Percentiles rank a stretch among this genome's conserved stretches.
These are phyloP conservation scores for Drosophila rubida DNA, from an alignment of 2,888 invertebrate genomes.

Conservation along the genomic window DNA sequence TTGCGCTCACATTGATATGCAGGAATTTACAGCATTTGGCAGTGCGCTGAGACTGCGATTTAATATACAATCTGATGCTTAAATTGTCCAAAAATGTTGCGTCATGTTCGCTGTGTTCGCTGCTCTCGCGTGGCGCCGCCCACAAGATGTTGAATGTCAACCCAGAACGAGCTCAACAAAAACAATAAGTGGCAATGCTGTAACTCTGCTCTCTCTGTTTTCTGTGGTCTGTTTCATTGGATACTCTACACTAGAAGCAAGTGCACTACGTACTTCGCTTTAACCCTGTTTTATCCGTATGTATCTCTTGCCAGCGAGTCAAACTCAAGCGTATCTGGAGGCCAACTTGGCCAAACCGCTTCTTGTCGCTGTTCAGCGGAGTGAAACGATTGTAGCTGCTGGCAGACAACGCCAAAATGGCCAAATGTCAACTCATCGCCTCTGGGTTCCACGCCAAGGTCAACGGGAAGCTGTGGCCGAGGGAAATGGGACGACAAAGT, in stretches of 20 bases:
- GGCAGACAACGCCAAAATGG: constrained; percentile 3
- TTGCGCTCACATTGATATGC: neutral
- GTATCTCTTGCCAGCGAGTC: neutral
- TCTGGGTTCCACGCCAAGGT: constrained; percentile 39
- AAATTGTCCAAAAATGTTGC: constrained; percentile 17
- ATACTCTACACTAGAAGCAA: neutral
- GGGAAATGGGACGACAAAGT: neutral
- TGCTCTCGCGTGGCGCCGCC: constrained; percentile 30
- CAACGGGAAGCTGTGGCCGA: constrained; percentile 22
- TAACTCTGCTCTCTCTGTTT: neutral
- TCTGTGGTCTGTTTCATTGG: neutral
- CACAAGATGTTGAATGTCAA: constrained; percentile 39
- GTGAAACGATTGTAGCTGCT: constrained; percentile 30
- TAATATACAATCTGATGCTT: neutral
- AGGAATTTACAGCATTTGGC: neutral
- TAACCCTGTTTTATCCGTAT: too few relatives aligned
- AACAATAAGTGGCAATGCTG: neutral
- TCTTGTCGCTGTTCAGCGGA: constrained; percentile 1
- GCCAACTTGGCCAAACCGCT: neutral
- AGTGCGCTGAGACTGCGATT: neutral
- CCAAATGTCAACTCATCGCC: constrained; percentile 44
- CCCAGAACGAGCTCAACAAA: neutral
- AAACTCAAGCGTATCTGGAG: neutral
- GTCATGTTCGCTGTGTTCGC: constrained; percentile 25
- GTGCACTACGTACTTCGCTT: neutral